Conservation (phyloP, 2,888 invertebrate genomes). For the Melieria crassipennis region DNA sequence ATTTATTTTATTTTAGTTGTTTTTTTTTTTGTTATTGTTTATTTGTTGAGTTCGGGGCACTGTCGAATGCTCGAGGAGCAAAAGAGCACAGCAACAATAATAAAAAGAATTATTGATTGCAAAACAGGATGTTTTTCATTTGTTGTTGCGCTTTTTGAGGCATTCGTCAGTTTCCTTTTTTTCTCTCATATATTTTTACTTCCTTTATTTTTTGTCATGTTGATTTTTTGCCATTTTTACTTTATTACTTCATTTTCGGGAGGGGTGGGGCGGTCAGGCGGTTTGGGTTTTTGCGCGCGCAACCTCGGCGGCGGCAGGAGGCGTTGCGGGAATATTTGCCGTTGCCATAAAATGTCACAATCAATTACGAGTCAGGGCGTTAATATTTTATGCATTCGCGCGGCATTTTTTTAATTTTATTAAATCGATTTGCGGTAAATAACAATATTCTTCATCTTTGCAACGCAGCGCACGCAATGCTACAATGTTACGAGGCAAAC, state of each 20-base stretch:
- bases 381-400: conserved; percentile 10
- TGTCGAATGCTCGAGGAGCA: too few species aligned
- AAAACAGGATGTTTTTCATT: too few species aligned
- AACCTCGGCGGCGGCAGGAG: not conserved
- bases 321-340: not conserved
- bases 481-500: too few species aligned
- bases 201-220: not conserved
- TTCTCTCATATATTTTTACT: not conserved
- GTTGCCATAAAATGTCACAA: conserved; percentile 8
- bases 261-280: not conserved
- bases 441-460: not conserved
- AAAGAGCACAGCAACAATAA: too few species aligned
- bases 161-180: not conserved
- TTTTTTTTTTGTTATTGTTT: too few species aligned
- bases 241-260: not conserved
- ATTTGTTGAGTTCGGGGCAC: too few species aligned
- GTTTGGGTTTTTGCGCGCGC: not conserved
- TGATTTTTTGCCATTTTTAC: not conserved
- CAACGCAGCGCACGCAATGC: too few species aligned
- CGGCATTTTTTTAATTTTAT: not conserved
- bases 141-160: too few species aligned
- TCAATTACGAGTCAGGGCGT: conserved; percentile 9
- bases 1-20: too few species aligned
- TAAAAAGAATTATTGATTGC: too few species aligned
- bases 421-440: conserved; percentile 9